Evolutionary conservation across 1,140 invertebrate genomes (phyloP).

Genomic region (Dufourea novaeangliae): DNA sequence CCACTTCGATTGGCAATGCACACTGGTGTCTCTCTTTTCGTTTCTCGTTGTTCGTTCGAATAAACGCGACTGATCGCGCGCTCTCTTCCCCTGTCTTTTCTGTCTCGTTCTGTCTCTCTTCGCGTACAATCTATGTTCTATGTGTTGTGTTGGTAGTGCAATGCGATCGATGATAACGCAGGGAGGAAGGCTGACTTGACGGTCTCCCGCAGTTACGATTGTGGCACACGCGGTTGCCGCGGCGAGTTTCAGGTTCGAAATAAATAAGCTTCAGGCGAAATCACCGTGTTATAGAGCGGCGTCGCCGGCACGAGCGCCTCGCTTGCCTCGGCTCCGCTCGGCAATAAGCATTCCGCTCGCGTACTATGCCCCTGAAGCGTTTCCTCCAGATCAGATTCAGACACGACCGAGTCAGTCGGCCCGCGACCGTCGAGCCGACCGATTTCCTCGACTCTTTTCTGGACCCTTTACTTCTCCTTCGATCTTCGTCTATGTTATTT

Average conservation of each 20-base stretch:
- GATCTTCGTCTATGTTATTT: not conserved
- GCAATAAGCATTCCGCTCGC: slow-evolving; percentile 31
- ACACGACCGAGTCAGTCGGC: slow-evolving; percentile 12
- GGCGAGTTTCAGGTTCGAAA: slow-evolving; percentile 47
- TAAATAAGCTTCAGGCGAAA: slow-evolving; percentile 57
- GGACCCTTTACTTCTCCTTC: no score
- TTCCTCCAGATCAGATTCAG: not conserved
- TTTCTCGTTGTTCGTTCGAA: not conserved
- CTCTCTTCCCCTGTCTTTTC: not conserved
- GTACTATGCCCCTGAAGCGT: not conserved
- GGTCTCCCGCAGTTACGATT: slow-evolving; percentile 8
- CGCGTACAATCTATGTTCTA: not conserved
- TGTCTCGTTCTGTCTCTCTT: not conserved
- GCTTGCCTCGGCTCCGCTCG: not conserved
- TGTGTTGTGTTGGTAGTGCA: no score
- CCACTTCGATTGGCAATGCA: not conserved
- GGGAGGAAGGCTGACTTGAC: slow-evolving; percentile 4
- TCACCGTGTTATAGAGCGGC: slow-evolving; percentile 48
- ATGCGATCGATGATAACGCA: not conserved
- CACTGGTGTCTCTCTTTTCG: not conserved
- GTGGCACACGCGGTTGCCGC: slow-evolving; percentile 32
- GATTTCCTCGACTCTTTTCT: not conserved
- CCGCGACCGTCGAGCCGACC: slow-evolving; percentile 9
- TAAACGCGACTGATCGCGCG: not conserved
- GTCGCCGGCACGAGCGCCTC: slow-evolving; percentile 40